Conservation (phyloP, 1,140 invertebrate species). For the Pogonus chalceus region DNA sequence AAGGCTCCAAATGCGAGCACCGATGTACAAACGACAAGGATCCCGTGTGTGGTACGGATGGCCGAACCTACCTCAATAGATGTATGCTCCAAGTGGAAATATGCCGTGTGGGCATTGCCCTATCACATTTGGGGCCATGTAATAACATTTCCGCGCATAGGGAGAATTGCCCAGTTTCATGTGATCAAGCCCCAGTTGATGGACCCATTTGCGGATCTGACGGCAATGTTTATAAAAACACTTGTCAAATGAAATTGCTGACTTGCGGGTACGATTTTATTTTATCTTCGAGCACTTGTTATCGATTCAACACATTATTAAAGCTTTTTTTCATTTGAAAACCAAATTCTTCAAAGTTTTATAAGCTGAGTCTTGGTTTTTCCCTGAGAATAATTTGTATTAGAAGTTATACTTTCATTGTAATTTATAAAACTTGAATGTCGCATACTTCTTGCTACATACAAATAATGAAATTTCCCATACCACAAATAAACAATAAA, state of each 20-base stretch:
- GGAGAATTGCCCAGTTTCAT: constrained; percentile 80
- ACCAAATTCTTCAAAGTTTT: no score
- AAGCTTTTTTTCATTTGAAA: not conserved
- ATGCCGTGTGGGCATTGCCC: constrained; percentile 50
- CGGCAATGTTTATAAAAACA: constrained; percentile 86
- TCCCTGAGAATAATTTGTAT: no score
- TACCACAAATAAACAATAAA: no score
- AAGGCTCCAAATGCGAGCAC: constrained; percentile 65
- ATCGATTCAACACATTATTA: not conserved
- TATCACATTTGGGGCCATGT: constrained; percentile 76
- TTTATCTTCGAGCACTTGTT: constrained; percentile 12
- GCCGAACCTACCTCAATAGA: constrained; percentile 78
- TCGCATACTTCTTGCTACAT: no score
- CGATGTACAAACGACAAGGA: constrained; percentile 72
- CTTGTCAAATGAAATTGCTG: constrained; percentile 83
- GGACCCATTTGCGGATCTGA: constrained; percentile 86
- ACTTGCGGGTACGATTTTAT: constrained; percentile 84
- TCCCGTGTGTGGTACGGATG: constrained; percentile 83
- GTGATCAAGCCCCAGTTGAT: constrained; percentile 69
- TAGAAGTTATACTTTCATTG: no score
- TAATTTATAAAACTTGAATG: no score
- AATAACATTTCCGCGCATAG: constrained; percentile 79
- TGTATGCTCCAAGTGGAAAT: constrained; percentile 84
- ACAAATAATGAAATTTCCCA: no score
- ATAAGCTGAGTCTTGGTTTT: no score